These are phyloP conservation scores for Lagothrix lagotricha DNA, from an alignment of 2,797 vertebrate species.

Conservation along the genomic window DNA sequence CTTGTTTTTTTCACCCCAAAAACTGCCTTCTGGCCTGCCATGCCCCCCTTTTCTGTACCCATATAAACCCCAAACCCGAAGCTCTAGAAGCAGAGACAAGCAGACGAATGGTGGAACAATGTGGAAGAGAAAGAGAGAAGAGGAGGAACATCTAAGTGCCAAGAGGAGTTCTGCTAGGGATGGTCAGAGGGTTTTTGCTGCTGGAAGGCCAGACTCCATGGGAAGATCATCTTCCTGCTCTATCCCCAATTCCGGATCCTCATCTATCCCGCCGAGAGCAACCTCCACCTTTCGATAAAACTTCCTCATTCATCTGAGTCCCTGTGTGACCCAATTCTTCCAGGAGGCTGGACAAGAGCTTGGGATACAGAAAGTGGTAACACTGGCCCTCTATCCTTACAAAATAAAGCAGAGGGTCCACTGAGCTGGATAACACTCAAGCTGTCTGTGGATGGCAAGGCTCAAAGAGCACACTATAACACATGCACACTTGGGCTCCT, in stretches of 20 bases:
- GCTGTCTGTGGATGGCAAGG: background rate
- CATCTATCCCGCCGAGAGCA: background rate
- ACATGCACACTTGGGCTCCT: background rate
- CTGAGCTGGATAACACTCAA: background rate
- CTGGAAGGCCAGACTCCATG: background rate
- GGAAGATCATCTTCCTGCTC: background rate
- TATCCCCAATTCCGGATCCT: background rate
- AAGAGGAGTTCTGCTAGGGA: background rate
- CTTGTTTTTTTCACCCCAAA: background rate
- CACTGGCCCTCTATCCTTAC: background rate
- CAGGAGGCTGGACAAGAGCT: background rate
- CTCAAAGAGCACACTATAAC: background rate
- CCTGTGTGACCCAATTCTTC: background rate
- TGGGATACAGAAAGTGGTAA: background rate
- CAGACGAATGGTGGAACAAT: background rate
- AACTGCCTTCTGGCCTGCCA: background rate
- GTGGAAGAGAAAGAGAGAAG: background rate
- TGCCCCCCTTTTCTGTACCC: background rate
- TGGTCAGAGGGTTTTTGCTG: background rate
- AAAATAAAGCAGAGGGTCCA: background rate
- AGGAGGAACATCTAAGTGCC: background rate
- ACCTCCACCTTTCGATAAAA: background rate
- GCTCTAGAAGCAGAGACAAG: background rate
- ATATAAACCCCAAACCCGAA: background rate
- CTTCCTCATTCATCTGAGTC: background rate